These are phyloP conservation scores for Gopherus evgoodei DNA, from an alignment of 2,113 vertebrate genomes.

Conservation along the genomic window DNA sequence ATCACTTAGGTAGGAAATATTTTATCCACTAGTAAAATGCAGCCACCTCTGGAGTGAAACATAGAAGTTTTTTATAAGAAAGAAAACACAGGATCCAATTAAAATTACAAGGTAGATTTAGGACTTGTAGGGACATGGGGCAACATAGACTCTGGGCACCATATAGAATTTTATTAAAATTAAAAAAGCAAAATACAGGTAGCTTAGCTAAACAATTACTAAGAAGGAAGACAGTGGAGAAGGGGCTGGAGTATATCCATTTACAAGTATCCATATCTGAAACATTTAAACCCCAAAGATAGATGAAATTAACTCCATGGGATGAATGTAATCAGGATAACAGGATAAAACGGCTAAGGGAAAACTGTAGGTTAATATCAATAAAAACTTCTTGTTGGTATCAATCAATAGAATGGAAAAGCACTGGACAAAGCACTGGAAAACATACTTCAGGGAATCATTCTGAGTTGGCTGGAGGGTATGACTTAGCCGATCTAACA, in stretches of 20 bases:
- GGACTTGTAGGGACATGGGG: neutral
- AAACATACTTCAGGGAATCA: neutral
- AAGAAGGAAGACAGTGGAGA: neutral
- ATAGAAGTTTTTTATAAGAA: neutral
- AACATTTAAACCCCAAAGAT: neutral
- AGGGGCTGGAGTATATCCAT: neutral
- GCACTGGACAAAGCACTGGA: neutral
- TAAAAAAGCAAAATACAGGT: neutral
- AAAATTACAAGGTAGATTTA: neutral
- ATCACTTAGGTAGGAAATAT: neutral
- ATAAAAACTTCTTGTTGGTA: neutral
- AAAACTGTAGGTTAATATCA: neutral
- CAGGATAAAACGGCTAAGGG: neutral
- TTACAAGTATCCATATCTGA: neutral
- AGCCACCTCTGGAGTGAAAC: constrained; percentile 7
- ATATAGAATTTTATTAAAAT: neutral
- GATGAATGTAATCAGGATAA: neutral
- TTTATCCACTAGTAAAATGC: neutral
- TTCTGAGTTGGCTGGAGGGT: neutral
- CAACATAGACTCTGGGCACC: neutral
- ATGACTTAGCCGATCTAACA: neutral
- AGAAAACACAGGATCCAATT: neutral
- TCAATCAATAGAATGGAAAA: neutral
- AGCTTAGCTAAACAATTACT: neutral
- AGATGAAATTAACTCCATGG: neutral